phyloP scores from a whole-genome alignment of 2,113 vertebrate species.

The Chaenocephalus aceratus region DNA sequence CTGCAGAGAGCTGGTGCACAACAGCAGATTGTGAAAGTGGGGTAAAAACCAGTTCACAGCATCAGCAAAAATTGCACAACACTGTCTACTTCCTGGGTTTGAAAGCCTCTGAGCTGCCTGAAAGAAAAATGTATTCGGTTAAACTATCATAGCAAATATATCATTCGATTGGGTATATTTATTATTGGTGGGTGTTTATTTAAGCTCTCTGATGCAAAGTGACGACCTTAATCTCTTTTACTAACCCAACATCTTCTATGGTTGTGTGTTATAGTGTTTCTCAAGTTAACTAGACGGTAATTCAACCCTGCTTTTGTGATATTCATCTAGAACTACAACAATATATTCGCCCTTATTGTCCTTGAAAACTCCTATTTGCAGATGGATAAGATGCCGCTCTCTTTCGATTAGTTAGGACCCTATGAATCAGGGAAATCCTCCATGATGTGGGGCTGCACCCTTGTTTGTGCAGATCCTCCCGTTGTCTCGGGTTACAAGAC shows the following conservation, averaged over 20 bases:
- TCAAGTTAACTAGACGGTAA: neutral
- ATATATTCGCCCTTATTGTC: neutral
- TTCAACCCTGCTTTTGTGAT: neutral
- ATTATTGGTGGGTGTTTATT: neutral
- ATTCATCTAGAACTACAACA: neutral
- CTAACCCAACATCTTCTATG: too few relatives aligned
- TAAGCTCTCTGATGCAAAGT: neutral
- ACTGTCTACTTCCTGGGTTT: slow-evolving; percentile 20
- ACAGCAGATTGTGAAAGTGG: slow-evolving; percentile 31
- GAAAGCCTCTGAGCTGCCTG: neutral
- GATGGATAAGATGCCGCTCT: too few relatives aligned
- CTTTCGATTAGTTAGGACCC: neutral
- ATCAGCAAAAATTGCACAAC: slow-evolving; percentile 49
- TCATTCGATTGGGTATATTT: neutral
- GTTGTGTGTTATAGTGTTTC: too few relatives aligned
- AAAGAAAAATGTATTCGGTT: neutral
- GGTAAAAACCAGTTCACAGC: slow-evolving; percentile 52
- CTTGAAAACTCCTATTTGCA: too few relatives aligned
- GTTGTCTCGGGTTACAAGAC: slow-evolving; percentile 71
- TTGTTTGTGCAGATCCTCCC: slow-evolving; percentile 74
- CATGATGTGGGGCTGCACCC: slow-evolving; percentile 24
- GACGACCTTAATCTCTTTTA: too few relatives aligned
- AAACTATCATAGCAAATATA: neutral
- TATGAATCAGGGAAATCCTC: slow-evolving; percentile 37
- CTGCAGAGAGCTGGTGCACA: slow-evolving; percentile 50